Evolutionary conservation across 2,888 invertebrate genomes (phyloP).

Genomic region (Meteorus cinctellus): DNA sequence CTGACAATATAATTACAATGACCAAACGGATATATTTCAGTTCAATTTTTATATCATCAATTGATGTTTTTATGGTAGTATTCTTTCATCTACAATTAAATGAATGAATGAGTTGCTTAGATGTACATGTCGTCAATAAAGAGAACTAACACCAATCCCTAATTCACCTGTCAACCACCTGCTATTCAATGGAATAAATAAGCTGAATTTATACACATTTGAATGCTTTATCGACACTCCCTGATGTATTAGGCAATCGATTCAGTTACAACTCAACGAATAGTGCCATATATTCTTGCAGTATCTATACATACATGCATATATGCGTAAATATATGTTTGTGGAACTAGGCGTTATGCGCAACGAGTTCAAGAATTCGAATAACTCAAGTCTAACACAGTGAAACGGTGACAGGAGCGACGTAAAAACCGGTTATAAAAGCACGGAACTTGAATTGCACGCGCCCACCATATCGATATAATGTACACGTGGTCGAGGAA

Average conservation of each 20-base stretch:
- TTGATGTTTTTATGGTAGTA: no score
- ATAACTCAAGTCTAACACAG: conserved; percentile 45
- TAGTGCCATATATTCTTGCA: not conserved
- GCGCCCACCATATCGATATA: not conserved
- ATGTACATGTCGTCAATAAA: not conserved
- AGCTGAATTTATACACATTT: not conserved
- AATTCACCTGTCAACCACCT: conserved; percentile 18
- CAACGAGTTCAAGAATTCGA: conserved; percentile 39
- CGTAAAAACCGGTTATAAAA: conserved; percentile 36
- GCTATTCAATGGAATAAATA: not conserved
- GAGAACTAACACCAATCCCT: not conserved
- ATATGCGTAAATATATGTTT: not conserved
- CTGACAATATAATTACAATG: conserved; percentile 14
- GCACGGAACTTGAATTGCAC: conserved; percentile 30
- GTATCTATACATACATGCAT: not conserved
- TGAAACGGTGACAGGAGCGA: conserved; percentile 44
- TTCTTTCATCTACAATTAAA: not conserved
- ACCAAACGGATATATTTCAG: not conserved
- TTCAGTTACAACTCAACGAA: not conserved
- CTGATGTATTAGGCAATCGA: not conserved
- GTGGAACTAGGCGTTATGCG: not conserved
- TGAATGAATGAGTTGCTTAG: not conserved
- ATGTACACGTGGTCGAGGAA: conserved; percentile 27
- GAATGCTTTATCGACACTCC: not conserved
- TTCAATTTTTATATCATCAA: no score